phyloP scores from a whole-genome alignment of 2,888 invertebrate genomes.

The Aspidiotus destructor region DNA sequence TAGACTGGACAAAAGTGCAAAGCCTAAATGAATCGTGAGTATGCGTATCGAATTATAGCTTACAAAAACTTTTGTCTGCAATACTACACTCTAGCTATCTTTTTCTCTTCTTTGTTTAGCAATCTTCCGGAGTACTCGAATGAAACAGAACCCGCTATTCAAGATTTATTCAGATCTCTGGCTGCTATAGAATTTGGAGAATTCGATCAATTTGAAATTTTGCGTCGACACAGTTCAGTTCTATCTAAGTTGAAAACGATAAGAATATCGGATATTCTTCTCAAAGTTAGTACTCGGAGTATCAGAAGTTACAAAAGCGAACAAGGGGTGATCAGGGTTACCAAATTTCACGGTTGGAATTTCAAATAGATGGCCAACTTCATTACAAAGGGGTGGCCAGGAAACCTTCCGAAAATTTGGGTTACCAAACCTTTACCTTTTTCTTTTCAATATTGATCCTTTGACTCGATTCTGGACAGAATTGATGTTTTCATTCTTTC shows the following conservation, averaged over 20 bases:
- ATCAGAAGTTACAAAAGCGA: too few relatives aligned
- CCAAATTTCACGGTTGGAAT: neutral
- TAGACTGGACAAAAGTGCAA: constrained; percentile 39
- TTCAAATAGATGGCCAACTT: neutral
- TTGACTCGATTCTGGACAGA: too few relatives aligned
- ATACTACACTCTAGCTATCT: too few relatives aligned
- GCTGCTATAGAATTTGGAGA: constrained; percentile 40
- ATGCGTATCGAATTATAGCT: neutral
- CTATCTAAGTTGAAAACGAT: constrained; percentile 7
- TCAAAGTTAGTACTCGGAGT: constrained; percentile 21
- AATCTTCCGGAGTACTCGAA: constrained; percentile 15
- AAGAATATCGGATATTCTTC: constrained; percentile 25
- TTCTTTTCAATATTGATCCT: too few relatives aligned
- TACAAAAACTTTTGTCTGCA: neutral
- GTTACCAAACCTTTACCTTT: too few relatives aligned
- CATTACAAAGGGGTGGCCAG: too few relatives aligned
- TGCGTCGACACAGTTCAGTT: constrained; percentile 18
- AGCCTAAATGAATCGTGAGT: constrained; percentile 32
- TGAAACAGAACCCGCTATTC: constrained; percentile 26
- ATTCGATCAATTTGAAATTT: constrained; percentile 38
- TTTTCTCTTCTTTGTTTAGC: neutral
- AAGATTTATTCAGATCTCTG: constrained; percentile 36
- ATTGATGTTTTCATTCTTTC: too few relatives aligned
- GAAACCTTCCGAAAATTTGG: too few relatives aligned
- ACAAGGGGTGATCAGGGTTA: too few relatives aligned